Evolutionary conservation across 2,797 vertebrate species (phyloP).

Genomic region (Lepilemur ruficaudatus): DNA sequence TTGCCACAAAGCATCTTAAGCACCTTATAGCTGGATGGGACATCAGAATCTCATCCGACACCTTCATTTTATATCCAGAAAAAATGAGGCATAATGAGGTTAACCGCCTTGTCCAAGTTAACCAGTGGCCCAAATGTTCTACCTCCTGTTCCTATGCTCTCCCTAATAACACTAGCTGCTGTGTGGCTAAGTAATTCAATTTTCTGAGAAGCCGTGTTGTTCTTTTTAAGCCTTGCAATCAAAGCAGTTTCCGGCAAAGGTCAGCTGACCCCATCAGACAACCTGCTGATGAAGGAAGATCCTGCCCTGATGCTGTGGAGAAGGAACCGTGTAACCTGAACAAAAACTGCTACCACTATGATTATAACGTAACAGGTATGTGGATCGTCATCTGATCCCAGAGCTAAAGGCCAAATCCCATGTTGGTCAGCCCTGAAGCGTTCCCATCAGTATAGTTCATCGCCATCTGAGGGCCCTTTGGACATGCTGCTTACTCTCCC

Average conservation of each 20-base stretch:
- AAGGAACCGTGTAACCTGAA: slow-evolving; percentile 92
- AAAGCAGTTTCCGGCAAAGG: slow-evolving; percentile 88
- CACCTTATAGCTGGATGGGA: background rate
- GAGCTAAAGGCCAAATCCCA: background rate
- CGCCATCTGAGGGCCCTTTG: background rate
- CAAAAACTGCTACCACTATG: slow-evolving; percentile 97
- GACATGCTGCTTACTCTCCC: background rate
- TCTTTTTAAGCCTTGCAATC: slow-evolving; percentile 91
- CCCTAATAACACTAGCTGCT: background rate
- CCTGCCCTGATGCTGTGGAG: slow-evolving; percentile 90
- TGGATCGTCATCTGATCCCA: background rate
- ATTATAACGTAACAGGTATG: slow-evolving; percentile 97
- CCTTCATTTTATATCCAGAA: background rate
- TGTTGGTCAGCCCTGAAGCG: background rate
- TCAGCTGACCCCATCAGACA: slow-evolving; percentile 89
- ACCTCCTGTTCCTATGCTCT: background rate
- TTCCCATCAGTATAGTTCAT: background rate
- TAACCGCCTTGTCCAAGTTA: background rate
- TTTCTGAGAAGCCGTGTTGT: slow-evolving; percentile 37
- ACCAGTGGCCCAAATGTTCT: background rate
- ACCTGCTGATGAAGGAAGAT: slow-evolving; percentile 87
- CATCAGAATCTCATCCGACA: background rate
- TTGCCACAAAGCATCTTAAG: background rate
- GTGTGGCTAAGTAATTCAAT: background rate
- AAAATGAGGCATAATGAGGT: background rate